These are phyloP conservation scores for Taeniopygia guttata DNA, from an alignment of 2,797 vertebrate species.

Conservation along the genomic window DNA sequence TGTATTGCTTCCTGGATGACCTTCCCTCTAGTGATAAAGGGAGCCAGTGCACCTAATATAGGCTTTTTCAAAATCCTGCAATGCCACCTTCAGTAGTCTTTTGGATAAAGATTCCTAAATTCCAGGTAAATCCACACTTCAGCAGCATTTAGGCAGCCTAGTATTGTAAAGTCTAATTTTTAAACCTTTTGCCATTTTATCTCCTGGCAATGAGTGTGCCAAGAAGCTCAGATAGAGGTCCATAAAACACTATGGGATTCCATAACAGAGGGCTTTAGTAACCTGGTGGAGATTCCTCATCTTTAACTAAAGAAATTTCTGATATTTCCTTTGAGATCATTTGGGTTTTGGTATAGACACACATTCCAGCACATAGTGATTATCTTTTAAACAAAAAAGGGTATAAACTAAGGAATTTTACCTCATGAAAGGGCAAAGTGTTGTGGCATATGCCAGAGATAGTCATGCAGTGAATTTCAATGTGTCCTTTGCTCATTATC, in stretches of 20 bases:
- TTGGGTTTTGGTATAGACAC: not conserved
- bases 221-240: not conserved
- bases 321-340: not conserved
- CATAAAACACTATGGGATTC: not conserved
- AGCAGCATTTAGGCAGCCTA: not conserved
- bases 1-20: not conserved
- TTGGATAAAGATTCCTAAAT: not conserved
- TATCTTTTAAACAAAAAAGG: not conserved
- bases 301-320: not conserved
- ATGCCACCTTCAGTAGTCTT: not conserved
- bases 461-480: not conserved
- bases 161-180: not conserved
- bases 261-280: not conserved
- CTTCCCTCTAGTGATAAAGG: not conserved
- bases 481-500: not conserved
- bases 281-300: not conserved
- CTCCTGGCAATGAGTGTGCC: not conserved
- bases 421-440: not conserved
- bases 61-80: not conserved
- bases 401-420: not conserved
- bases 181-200: not conserved
- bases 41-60: not conserved
- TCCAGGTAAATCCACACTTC: not conserved
- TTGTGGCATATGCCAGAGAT: not conserved
- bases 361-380: not conserved